These are phyloP conservation scores for Apeira syringaria DNA, from an alignment of 2,888 invertebrate genomes.

Conservation along the genomic window DNA sequence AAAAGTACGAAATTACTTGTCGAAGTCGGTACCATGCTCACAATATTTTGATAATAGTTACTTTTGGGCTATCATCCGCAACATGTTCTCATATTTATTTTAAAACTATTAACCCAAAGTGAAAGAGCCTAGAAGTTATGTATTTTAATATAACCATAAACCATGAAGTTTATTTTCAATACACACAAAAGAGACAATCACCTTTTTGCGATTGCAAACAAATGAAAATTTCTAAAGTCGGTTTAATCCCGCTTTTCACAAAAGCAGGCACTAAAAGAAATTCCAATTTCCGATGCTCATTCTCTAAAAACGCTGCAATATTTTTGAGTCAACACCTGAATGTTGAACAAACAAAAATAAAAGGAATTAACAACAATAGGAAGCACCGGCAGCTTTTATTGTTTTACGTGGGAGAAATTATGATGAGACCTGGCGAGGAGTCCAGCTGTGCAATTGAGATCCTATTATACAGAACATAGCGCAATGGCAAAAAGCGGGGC, in stretches of 20 bases:
- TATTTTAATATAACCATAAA: no score
- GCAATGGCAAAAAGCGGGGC: no score
- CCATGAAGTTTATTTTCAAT: no score
- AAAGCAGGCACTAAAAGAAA: slow-evolving; percentile 29
- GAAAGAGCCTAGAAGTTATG: no score
- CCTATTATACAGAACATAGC: background rate
- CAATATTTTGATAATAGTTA: no score
- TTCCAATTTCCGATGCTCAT: slow-evolving; percentile 41
- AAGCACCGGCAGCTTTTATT: slow-evolving; percentile 37
- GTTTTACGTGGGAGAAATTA: slow-evolving; percentile 44
- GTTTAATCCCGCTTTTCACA: slow-evolving; percentile 12
- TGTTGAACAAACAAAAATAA: slow-evolving; percentile 43
- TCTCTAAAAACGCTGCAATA: slow-evolving; percentile 51
- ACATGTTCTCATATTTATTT: no score
- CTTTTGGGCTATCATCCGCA: no score
- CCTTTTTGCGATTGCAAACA: background rate
- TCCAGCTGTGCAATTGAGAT: slow-evolving; percentile 18
- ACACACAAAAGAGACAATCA: background rate
- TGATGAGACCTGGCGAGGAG: slow-evolving; percentile 42
- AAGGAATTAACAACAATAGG: slow-evolving; percentile 43
- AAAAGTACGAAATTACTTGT: no score
- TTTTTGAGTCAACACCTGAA: slow-evolving; percentile 58
- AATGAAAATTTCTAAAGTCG: background rate
- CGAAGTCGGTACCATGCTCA: no score
- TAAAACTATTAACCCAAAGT: no score